Evolutionary conservation across 2,113 vertebrate species (phyloP), one percentile per base, ranked within the genome.

Genomic region (Sylvietta virens): DNA sequence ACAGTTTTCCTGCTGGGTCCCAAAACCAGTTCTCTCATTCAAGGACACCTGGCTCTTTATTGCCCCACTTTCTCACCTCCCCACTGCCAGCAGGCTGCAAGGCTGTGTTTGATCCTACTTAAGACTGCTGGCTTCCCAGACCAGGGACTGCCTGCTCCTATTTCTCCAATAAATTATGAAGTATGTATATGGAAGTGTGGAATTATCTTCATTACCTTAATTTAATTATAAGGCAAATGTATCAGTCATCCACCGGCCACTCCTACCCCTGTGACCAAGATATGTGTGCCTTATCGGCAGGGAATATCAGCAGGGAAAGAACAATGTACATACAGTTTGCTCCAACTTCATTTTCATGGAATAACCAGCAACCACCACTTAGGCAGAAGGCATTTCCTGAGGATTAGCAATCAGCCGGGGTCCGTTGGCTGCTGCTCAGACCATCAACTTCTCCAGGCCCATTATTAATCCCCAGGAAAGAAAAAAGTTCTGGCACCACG

Each of bases 331-430:
- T 19, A 67, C 14, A 51, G 60, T 51, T 95, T 81, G 76, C 51
- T 62, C 33, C 35, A 71, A 15, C 67, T 95, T 81, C 31, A 42
- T 89, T 94, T 95, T 56, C 70, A 87, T 82, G 77, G 85, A 92
- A 92, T 81, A 92, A 94, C 86, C 67, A 88, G 88, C 94, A 92
- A 92, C 76, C 57, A 86, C 40, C 61, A 84, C 90, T 94, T 91
- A 86, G 47, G 73, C n/a, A 94, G 61, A 94, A 94, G 72, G 90
- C 79, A 97, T 95, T 97, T 96, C 92, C 93, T 97, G 84, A 93
- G 93, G 94, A 97, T 97, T 96, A 96, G 86, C 66, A 64, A 94
- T 93, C 79, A 94, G 79, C 72, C 16, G 69, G 92, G 67, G 86
- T 88, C 81, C 44, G 1, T 2, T 67, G 76, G 92, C 76, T 95